These are phyloP conservation scores for Thera obeliscata DNA, from an alignment of 2,888 invertebrate species.

Conservation along the genomic window DNA sequence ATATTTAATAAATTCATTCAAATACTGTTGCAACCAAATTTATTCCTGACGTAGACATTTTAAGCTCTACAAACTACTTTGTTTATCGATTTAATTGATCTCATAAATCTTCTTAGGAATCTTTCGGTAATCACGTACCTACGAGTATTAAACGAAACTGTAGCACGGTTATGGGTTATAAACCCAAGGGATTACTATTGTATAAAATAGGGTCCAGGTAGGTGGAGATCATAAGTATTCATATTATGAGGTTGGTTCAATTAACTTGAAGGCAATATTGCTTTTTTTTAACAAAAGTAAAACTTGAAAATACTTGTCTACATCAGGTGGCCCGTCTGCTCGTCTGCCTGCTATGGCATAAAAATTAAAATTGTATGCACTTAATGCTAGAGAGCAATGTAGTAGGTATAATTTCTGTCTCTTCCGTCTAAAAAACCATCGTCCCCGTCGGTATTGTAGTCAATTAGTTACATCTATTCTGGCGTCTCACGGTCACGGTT, in stretches of 20 bases:
- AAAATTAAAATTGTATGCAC: no score
- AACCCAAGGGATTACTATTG: not conserved
- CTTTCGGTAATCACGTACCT: slow-evolving; percentile 1
- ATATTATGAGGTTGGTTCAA: no score
- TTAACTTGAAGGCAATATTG: no score
- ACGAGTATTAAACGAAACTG: not conserved
- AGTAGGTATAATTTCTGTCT: not conserved
- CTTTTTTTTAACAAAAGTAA: no score
- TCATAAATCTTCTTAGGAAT: slow-evolving; percentile 29
- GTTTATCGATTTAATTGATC: slow-evolving; percentile 4
- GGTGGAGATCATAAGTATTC: not conserved
- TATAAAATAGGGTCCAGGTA: slow-evolving; percentile 6
- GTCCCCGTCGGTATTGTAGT: slow-evolving; percentile 29
- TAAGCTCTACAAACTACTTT: no score
- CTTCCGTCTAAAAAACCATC: not conserved
- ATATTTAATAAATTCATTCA: not conserved
- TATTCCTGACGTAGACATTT: no score
- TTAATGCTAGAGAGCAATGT: no score
- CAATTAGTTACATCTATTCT: slow-evolving; percentile 16
- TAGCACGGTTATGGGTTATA: slow-evolving; percentile 6
- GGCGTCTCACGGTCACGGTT: slow-evolving; percentile 13
- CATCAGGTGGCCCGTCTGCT: no score
- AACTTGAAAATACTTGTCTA: no score
- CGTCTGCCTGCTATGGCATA: no score
- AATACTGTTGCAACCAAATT: not conserved